Conservation (phyloP, 2,113 vertebrate species). For the Pterocles orientalis region DNA sequence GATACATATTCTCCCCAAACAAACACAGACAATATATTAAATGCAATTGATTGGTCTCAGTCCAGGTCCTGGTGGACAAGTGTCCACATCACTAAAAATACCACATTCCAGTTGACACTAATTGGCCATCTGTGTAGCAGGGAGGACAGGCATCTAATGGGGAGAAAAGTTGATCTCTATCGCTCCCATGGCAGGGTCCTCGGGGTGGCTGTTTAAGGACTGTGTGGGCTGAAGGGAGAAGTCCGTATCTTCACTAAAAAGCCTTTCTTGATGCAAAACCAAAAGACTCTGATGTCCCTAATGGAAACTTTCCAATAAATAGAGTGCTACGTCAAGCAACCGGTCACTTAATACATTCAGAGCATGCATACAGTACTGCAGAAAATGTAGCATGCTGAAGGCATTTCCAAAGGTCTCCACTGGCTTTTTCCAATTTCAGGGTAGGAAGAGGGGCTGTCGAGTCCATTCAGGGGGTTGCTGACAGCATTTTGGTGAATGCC, state of each 20-base stretch:
- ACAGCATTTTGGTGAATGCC: background rate
- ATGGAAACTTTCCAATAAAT: background rate
- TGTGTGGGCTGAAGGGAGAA: background rate
- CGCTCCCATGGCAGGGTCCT: background rate
- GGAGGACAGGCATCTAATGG: background rate
- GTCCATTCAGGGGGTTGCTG: background rate
- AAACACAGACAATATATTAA: background rate
- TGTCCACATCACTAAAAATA: slow-evolving; percentile 9
- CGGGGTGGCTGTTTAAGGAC: background rate
- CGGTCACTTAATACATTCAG: background rate
- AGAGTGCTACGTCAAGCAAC: background rate
- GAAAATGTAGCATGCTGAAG: background rate
- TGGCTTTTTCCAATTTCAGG: background rate
- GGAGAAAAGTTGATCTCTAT: background rate
- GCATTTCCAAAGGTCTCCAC: background rate
- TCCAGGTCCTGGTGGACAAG: background rate
- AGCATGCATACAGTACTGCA: background rate
- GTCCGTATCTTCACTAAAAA: rapidly evolving
- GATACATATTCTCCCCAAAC: background rate
- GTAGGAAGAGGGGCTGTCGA: background rate
- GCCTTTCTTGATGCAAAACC: background rate
- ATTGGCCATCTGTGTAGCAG: background rate
- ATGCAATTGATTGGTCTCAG: background rate
- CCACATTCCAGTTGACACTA: slow-evolving; percentile 8
- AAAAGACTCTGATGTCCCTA: background rate